A percentile compares a stretch with the other conserved stretches of the same genome.
phyloP scores from a whole-genome alignment of 2,113 vertebrate species.

The Cyprinodon variegatus region DNA sequence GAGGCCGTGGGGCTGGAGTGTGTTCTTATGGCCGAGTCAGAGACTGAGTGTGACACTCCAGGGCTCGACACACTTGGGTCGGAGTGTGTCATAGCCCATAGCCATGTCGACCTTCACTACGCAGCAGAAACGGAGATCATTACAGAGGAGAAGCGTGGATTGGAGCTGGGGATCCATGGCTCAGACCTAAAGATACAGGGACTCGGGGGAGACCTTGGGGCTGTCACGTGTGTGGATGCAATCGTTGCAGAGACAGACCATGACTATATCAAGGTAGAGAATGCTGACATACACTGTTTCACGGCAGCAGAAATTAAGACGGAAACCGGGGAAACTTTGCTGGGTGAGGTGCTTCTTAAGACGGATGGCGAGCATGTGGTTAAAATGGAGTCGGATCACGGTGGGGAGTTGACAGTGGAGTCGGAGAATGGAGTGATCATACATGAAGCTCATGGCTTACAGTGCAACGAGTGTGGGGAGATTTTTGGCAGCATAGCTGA shows the following conservation, averaged over 20 bases:
- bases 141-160: slow-evolving; percentile 81
- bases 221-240: slow-evolving; percentile 79
- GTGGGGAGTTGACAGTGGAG: slow-evolving; percentile 81
- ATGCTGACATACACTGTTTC: slow-evolving; percentile 80
- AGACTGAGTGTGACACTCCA: slow-evolving; percentile 86
- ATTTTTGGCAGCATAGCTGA: slow-evolving; percentile 82
- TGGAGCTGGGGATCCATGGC: slow-evolving; percentile 81
- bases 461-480: slow-evolving; percentile 83
- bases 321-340: slow-evolving; percentile 66
- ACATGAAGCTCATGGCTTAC: slow-evolving; percentile 82
- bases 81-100: slow-evolving; percentile 86
- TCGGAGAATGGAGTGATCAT: slow-evolving; percentile 83
- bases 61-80: slow-evolving; percentile 86
- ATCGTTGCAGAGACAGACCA: slow-evolving; percentile 81
- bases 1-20: slow-evolving; percentile 85
- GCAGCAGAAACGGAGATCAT: slow-evolving; percentile 83
- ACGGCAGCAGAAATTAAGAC: slow-evolving; percentile 76
- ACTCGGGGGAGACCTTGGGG: slow-evolving; percentile 73
- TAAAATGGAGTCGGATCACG: slow-evolving; percentile 81
- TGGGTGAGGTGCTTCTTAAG: slow-evolving; percentile 81
- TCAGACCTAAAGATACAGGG: slow-evolving; percentile 78
- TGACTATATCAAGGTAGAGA: slow-evolving; percentile 82
- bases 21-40: slow-evolving; percentile 86
- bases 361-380: slow-evolving; percentile 78
- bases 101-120: slow-evolving; percentile 85